Evolutionary conservation across 2,113 vertebrate species (phyloP).

Genomic region (Strix uralensis): DNA sequence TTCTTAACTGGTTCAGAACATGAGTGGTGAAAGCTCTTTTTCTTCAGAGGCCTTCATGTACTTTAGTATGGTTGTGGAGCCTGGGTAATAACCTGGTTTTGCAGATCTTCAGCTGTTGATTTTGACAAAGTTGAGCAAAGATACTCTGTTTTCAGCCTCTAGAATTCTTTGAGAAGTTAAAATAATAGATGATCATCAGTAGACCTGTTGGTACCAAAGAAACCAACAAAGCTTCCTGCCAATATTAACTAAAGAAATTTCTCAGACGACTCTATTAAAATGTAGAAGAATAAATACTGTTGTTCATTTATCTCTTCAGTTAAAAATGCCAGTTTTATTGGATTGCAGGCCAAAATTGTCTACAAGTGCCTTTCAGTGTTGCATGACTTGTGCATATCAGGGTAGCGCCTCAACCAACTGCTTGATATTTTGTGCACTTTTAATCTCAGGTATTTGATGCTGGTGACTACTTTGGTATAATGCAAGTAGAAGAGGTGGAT

Average conservation of each 20-base stretch:
- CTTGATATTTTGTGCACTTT: neutral
- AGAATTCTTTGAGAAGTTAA: neutral
- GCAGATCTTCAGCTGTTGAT: neutral
- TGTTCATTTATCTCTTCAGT: neutral
- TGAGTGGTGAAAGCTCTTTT: neutral
- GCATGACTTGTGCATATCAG: accelerated
- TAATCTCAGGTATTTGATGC: conserved; percentile 89
- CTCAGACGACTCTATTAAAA: neutral
- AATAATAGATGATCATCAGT: neutral
- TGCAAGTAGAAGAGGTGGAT: conserved; percentile 81
- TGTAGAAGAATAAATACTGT: neutral
- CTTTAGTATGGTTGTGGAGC: neutral
- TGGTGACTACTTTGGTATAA: conserved; percentile 93
- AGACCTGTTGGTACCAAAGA: neutral
- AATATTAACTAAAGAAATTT: neutral
- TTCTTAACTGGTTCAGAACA: neutral
- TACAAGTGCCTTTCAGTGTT: neutral
- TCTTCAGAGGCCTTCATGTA: neutral
- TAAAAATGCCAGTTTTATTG: neutral
- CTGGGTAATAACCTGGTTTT: neutral
- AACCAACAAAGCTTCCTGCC: neutral
- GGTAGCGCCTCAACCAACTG: neutral
- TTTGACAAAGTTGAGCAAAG: neutral
- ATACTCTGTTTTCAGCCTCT: neutral
- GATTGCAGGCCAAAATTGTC: neutral